Percentiles rank a stretch among this genome's conserved stretches.
Evolutionary conservation across 1,140 invertebrate genomes (phyloP).

Genomic region (Heliconius nattereri): DNA sequence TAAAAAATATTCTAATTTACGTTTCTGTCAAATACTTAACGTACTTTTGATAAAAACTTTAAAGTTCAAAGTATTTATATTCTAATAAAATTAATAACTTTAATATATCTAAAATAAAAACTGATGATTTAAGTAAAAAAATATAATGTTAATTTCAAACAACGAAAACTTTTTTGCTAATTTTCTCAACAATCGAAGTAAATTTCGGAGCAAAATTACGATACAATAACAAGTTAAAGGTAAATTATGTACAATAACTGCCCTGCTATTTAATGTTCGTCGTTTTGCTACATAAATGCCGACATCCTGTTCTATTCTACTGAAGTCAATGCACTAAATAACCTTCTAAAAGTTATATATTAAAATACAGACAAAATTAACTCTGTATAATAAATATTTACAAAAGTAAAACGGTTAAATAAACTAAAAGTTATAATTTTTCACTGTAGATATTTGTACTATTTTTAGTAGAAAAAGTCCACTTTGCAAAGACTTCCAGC

Average conservation of each 20-base stretch:
- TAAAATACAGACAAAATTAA: neutral
- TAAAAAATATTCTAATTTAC: no score
- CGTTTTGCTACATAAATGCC: neutral
- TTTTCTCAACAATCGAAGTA: neutral
- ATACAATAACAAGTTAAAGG: neutral
- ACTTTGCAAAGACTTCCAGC: no score
- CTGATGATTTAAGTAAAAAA: neutral
- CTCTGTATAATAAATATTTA: neutral
- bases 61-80: no score
- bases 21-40: no score
- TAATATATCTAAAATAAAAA: no score
- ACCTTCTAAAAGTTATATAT: conserved; percentile 4
- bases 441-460: neutral
- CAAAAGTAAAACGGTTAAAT: neutral
- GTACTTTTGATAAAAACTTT: no score
- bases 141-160: neutral
- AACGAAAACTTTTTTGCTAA: neutral
- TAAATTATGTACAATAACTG: neutral
- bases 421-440: neutral
- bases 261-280: neutral
- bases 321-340: neutral
- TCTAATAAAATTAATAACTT: no score
- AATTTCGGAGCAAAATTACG: neutral
- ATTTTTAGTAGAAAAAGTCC: neutral
- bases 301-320: neutral